Base-by-base conservation (phyloP, 2,888 invertebrate species). In the Troides aeacus region DNA sequence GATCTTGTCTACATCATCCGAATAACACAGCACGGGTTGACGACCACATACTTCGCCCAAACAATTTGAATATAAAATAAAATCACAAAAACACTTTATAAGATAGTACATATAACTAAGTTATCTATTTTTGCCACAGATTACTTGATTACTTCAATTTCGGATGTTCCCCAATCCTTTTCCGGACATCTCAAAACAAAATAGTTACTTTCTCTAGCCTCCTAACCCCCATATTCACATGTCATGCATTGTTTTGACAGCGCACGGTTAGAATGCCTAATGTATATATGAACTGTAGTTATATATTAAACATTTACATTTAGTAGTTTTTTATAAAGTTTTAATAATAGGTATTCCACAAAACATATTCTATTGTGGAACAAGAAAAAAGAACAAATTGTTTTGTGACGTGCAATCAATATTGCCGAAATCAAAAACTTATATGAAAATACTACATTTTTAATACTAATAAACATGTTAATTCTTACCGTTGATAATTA, bases 151-250 rank as follows among this genome's bases (percentile, higher is more conserved):
- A 79, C 74, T 75, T 74, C 71, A 70, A 73, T 77, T 79, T 80
- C 79, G 80, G 76, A 78, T 78, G 71, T 76, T 66, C 46, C 62
- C 53, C n/a, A 53, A 58, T 42, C 57, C 66, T 69, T 78, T 81
- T 77, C 84, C 84, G 83, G 84, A 84, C 83, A 83, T 85, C 81
- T 87, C 77, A 78, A 79, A 84, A 84, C 85, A 84, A 82, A 87
- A 88, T 86, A 85, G 87, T 85, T 84, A 90, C 92, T 92, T 92
- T 92, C 91, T 92, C 90, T 91, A 91, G 89, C 91, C 92, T 89
- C 89, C 83, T 86, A 90, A 92, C 92, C 91, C 39, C 86, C 89
- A 85, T 87, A 93, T 81, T 75, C 75, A 78, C 78, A 79, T 81
- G 85, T 77, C 80, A 78, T 75, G 82, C 87, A 89, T 90, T 91